phyloP scores from a whole-genome alignment of 2,113 vertebrate species.

The Meleagris gallopavo region DNA sequence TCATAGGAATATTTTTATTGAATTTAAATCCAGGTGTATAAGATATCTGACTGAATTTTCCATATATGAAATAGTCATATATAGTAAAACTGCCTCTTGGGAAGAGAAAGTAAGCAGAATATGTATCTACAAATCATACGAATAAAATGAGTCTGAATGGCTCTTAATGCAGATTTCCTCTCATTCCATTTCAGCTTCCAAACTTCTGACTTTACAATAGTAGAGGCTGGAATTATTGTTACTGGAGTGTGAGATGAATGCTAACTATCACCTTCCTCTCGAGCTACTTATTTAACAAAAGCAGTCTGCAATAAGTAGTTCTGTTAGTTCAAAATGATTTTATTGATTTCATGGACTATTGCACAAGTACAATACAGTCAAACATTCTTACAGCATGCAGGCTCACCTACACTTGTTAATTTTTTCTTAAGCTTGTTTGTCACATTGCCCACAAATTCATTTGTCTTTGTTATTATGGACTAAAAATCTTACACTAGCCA shows the following conservation, averaged over 20 bases:
- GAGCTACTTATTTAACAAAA: neutral
- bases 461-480: neutral
- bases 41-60: constrained; percentile 6
- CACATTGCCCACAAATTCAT: neutral
- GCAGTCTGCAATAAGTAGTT: neutral
- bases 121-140: neutral
- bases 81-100: constrained; percentile 2
- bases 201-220: neutral
- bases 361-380: neutral
- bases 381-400: neutral
- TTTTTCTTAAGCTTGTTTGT: neutral
- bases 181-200: neutral
- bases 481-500: neutral
- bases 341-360: neutral
- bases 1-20: constrained; percentile 9
- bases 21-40: neutral
- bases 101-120: neutral
- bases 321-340: neutral
- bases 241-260: neutral
- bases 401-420: neutral
- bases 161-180: neutral
- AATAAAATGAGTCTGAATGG: constrained; percentile 10
- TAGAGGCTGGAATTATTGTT: neutral
- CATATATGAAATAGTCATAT: neutral
- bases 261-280: neutral